Evolutionary conservation across 2,888 invertebrate genomes (phyloP).

Genomic region (Napeogenes sylphis): DNA sequence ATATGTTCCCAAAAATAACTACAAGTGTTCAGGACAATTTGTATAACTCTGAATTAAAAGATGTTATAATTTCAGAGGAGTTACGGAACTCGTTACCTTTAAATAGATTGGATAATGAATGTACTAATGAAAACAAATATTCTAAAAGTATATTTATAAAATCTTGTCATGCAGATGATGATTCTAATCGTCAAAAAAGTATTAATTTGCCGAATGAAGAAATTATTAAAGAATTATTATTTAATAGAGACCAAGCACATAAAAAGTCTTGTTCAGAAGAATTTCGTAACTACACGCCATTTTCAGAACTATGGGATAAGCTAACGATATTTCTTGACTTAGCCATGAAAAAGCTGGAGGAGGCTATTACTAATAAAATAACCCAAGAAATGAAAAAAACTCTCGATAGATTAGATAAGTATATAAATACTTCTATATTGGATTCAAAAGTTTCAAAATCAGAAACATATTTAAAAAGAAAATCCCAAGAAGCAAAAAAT

Average conservation of each 20-base stretch:
- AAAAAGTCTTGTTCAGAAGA: constrained; percentile 41
- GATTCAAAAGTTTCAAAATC: constrained; percentile 7
- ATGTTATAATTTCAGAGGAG: constrained; percentile 29
- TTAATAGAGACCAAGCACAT: constrained; percentile 36
- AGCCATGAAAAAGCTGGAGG: constrained; percentile 52
- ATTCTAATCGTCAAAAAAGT: constrained; percentile 34
- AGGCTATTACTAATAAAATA: constrained; percentile 51
- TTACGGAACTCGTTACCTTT: constrained; percentile 19
- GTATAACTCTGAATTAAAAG: constrained; percentile 16
- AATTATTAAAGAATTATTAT: constrained; percentile 42
- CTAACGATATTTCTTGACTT: constrained; percentile 48
- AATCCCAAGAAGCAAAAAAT: constrained; percentile 17
- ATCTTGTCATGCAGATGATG: constrained; percentile 33
- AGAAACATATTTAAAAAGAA: constrained; percentile 10
- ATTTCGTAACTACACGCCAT: constrained; percentile 32
- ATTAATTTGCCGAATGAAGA: constrained; percentile 44
- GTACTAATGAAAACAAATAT: constrained; percentile 19
- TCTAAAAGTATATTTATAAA: constrained; percentile 41
- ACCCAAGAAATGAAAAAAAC: constrained; percentile 47
- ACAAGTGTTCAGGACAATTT: constrained; percentile 5
- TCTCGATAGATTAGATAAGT: constrained; percentile 30
- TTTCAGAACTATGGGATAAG: constrained; percentile 53
- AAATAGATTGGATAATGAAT: constrained; percentile 33
- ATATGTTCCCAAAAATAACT: constrained; percentile 35
- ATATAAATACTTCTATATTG: background rate